Base-by-base conservation (phyloP, 2,888 invertebrate genomes). In the Oligia fasciuncula region DNA sequence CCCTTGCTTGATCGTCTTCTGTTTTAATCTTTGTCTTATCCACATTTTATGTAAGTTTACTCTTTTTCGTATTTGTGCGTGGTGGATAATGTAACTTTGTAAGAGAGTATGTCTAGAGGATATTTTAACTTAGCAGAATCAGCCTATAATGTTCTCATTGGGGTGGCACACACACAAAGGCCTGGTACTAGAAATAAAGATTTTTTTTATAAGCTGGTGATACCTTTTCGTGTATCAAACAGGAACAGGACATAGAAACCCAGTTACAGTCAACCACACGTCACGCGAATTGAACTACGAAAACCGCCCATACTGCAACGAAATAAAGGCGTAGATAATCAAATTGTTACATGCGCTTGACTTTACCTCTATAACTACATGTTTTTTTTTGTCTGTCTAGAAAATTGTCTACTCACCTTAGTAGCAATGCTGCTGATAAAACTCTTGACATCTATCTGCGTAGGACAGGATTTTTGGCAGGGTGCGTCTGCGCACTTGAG, bases 401-500 rank as follows among this genome's bases (percentile, higher is more conserved):
- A 29, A 35, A 62, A 62, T 14, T 29, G 29, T 62, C 63, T 63
- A 17, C 63, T 63, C 14, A 70, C 99, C 97, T 99, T 99, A 93
- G 99, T 99, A 46, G 99, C 98, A 89, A 99, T 99, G 94, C 99
- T 99, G 1, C 98, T 98, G 78, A 99, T 99, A 93, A 99, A 99
- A 79, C 98, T 98, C 95, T 99, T 99, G 85, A 99, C 98, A 92
- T 99, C 99, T 81, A 99, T 97, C 95, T 99, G 99, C 0, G 99
- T 99, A 0, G 99, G 99, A 88, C 99, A 99, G 1, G 99, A 99
- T 95, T 99, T 99, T 96, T 99, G 99, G 92, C 99, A 99, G 0
- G 99, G 99, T 0, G 99, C 99, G 95, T 99, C 99, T 0, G 98
- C 99, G 93, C 99, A 99, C 94, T 99, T 99, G 40, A 99, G 96